A percentile compares a stretch with the other conserved stretches of the same genome.
Evolutionary conservation across 2,888 invertebrate genomes (phyloP).

Genomic region (Meghimatium bilineatum): DNA sequence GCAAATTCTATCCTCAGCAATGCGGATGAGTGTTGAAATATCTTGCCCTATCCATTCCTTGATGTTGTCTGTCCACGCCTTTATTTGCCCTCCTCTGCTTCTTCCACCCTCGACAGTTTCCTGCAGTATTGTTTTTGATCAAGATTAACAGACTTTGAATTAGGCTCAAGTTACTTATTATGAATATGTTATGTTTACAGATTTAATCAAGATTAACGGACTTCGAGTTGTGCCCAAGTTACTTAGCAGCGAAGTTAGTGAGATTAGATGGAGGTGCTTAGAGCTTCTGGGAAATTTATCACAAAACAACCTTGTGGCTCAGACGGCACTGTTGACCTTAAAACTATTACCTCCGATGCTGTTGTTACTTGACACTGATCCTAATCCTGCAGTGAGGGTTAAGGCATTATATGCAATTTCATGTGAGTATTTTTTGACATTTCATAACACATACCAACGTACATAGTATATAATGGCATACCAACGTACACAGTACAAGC

Average conservation of each 20-base stretch:
- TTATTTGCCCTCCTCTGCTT: too few species aligned
- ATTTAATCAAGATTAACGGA: slow-evolving; percentile 91
- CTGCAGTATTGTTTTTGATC: too few species aligned
- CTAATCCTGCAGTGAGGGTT: slow-evolving; percentile 80
- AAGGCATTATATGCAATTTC: slow-evolving; percentile 89
- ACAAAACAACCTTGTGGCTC: slow-evolving; percentile 92
- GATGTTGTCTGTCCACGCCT: too few species aligned
- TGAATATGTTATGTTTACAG: slow-evolving; percentile 77
- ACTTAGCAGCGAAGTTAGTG: slow-evolving; percentile 81
- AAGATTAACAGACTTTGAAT: too few species aligned
- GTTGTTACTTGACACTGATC: slow-evolving; percentile 81
- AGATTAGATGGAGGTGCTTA: slow-evolving; percentile 83
- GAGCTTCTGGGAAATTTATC: slow-evolving; percentile 86
- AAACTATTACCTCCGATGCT: slow-evolving; percentile 83
- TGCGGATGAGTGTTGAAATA: too few species aligned
- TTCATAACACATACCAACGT: background rate
- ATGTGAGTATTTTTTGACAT: slow-evolving; percentile 80
- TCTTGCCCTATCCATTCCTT: too few species aligned
- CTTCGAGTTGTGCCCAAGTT: slow-evolving; percentile 85
- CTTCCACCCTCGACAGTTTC: too few species aligned
- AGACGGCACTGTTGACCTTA: slow-evolving; percentile 83
- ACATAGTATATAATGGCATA: too few species aligned
- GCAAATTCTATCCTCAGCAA: too few species aligned
- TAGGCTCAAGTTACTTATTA: too few species aligned
- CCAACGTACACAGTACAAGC: too few species aligned